Conservation (phyloP, 2,888 invertebrate genomes). For the Ochropleura plecta region DNA sequence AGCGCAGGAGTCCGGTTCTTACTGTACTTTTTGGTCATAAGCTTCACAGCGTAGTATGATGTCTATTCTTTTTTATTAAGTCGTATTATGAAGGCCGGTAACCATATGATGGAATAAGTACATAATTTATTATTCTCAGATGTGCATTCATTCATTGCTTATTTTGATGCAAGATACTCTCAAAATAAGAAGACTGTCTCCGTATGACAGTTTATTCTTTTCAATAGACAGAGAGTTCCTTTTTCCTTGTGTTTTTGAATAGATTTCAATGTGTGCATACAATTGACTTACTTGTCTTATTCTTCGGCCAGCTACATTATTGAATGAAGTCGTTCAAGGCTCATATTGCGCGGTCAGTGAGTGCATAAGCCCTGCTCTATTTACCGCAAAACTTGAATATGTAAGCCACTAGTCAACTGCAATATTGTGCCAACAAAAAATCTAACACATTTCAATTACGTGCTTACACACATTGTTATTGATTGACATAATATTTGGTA, state of each 20-base stretch:
- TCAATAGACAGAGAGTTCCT: not conserved
- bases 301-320: slow-evolving; percentile 59
- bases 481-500: slow-evolving; percentile 40
- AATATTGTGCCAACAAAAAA: slow-evolving; percentile 20
- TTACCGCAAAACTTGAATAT: slow-evolving; percentile 65
- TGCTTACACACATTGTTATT: slow-evolving; percentile 4
- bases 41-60: not conserved
- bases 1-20: slow-evolving; percentile 49
- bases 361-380: slow-evolving; percentile 69
- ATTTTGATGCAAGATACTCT: not conserved
- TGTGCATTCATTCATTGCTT: slow-evolving; percentile 17
- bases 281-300: slow-evolving; percentile 33
- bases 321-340: slow-evolving; percentile 75
- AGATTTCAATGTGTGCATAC: slow-evolving; percentile 10
- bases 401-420: slow-evolving; percentile 31
- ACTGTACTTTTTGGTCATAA: slow-evolving; percentile 35
- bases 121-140: slow-evolving; percentile 53
- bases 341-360: slow-evolving; percentile 72
- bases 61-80: slow-evolving; percentile 8
- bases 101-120: slow-evolving; percentile 76
- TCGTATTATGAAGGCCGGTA: slow-evolving; percentile 32
- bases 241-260: not conserved
- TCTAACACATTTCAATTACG: slow-evolving; percentile 1
- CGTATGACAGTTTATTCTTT: not conserved
- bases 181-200: not conserved